These are phyloP conservation scores for Tamias sibiricus DNA, from an alignment of 2,113 vertebrate species.

Conservation along the genomic window DNA sequence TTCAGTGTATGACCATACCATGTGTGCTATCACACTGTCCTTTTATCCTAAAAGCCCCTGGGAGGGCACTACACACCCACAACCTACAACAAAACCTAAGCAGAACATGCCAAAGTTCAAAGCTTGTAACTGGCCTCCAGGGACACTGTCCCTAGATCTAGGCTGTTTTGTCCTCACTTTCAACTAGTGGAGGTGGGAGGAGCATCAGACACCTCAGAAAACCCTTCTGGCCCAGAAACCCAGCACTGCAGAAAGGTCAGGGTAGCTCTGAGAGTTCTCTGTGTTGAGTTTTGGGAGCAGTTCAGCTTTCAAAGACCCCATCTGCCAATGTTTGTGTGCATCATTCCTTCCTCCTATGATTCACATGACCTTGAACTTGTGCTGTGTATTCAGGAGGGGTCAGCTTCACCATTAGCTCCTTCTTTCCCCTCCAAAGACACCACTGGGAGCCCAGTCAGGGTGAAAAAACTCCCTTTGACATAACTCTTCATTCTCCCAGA, in stretches of 20 bases:
- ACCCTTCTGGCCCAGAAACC: neutral
- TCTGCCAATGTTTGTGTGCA: neutral
- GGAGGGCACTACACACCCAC: constrained; percentile 60
- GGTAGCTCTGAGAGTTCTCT: neutral
- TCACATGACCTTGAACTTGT: neutral
- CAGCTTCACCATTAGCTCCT: neutral
- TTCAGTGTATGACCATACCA: neutral
- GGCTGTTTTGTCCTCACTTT: neutral
- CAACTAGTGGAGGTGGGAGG: neutral
- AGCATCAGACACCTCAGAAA: neutral
- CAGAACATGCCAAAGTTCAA: no score
- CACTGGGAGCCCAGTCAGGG: neutral
- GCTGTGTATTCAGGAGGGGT: neutral
- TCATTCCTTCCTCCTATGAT: neutral
- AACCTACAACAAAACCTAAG: constrained; percentile 14
- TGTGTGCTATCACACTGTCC: neutral
- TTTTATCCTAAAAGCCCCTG: neutral
- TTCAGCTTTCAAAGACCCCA: neutral
- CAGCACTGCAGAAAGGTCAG: neutral
- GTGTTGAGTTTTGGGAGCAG: neutral
- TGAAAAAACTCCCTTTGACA: neutral
- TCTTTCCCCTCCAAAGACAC: neutral
- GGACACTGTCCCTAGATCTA: neutral
- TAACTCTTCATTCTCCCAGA: neutral
- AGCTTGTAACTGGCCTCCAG: no score